phyloP scores from a whole-genome alignment of 2,113 vertebrate genomes.

The Notothenia coriiceps region DNA sequence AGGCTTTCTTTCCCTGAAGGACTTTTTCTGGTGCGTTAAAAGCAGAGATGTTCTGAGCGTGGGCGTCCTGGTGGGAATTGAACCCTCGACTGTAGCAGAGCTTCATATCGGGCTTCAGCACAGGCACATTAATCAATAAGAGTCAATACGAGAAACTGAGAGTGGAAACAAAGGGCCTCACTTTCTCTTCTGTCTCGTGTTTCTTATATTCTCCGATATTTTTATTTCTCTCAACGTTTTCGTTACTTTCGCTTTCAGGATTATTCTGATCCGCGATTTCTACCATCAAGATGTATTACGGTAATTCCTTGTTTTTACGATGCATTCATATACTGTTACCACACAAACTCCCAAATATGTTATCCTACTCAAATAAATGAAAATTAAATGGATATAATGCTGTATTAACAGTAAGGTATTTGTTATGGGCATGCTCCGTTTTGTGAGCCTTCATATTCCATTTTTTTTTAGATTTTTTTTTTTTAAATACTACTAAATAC shows the following conservation, averaged over 20 bases:
- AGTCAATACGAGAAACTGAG: slow-evolving; percentile 3
- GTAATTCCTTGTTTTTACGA: not conserved
- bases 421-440: no score
- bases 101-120: not conserved
- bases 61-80: not conserved
- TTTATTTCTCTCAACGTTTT: not conserved
- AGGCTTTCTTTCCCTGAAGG: not conserved
- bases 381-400: no score
- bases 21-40: not conserved
- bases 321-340: not conserved
- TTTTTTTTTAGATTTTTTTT: no score
- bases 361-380: no score
- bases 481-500: no score
- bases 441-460: no score
- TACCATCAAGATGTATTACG: not conserved
- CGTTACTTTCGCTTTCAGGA: not conserved
- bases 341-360: not conserved
- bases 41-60: not conserved
- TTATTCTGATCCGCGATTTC: no score
- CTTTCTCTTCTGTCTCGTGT: not conserved
- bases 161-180: not conserved
- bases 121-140: slow-evolving; percentile 14
- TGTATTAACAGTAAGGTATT: no score
- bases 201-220: not conserved
- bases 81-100: not conserved